Base-by-base conservation (phyloP, 2,888 invertebrate genomes). In the Dilophus febrilis region DNA sequence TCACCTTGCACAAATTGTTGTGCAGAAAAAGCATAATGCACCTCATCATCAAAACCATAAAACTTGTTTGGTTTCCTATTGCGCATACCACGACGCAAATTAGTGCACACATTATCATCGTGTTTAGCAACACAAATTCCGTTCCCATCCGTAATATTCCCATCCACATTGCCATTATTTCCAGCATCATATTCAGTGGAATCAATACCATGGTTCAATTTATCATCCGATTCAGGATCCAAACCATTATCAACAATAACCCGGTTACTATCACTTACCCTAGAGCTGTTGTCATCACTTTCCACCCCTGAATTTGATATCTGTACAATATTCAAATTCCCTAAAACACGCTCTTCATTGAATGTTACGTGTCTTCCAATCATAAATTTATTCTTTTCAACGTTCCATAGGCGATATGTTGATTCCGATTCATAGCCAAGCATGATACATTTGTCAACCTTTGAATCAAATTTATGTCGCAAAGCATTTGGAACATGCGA, bases 1-100 rank as follows among this genome's bases (percentile, higher is more conserved):
- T 39, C 37, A 35, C 31, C 26, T 30, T 41, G 33, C 7, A 43
- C 37, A n/a, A 30, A 43, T 4, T 36, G 12, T 28, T 41, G 14
- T 2, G 43, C 40, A 6, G 34, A 40, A 12, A 43, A 14, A 22
- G 43, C 42, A 37, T 36, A 42, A 13, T 11, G n/a, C 12, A 13
- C n/a, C 12, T 3, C 32, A 17, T 33, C 19, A 18, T 18, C 10
- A 30, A 30, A 31, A 17, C 39, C 39, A 8, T 11, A 40, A 16
- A 34, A 17, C 4, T 34, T 14, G 4, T 34, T 34, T 14, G 26
- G 22, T 10, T 18, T 27, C 13, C n/a, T 22, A 3, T 27, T 16
- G n/a, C 39, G 16, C 10, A 1, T 13, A 14, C 35, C 29, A 3
- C 39, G 39, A 3, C 35, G 37, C 8, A 14, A 3, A n/a, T n/a